Conservation (phyloP, 2,888 invertebrate genomes). For the Caenorhabditis angaria region DNA sequence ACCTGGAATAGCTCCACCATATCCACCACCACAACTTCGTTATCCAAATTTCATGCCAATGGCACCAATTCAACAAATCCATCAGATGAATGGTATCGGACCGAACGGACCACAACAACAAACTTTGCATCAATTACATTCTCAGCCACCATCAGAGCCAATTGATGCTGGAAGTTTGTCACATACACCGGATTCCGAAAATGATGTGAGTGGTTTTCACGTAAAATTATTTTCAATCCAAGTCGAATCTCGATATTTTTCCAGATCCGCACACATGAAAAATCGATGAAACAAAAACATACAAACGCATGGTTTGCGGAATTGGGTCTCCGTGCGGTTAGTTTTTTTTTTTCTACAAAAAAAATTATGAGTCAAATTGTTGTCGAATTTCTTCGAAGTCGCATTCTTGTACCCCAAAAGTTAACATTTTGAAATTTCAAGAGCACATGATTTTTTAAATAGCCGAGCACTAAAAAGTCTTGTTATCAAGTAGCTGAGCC, state of each 20-base stretch:
- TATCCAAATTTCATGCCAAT: conserved; percentile 33
- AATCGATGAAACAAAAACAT: conserved; percentile 16
- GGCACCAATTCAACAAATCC: conserved; percentile 15
- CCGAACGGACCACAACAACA: conserved; percentile 10
- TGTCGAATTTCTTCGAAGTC: too few relatives aligned
- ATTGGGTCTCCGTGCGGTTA: conserved; percentile 27
- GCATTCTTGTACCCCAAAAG: too few relatives aligned
- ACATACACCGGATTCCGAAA: conserved; percentile 51
- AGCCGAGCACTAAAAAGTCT: too few relatives aligned
- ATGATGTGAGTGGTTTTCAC: conserved; percentile 34
- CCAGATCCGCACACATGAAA: conserved; percentile 15
- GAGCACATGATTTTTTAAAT: too few relatives aligned
- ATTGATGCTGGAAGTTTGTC: conserved; percentile 40
- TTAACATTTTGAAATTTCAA: too few relatives aligned
- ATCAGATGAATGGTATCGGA: conserved; percentile 23
- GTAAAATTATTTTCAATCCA: neutral
- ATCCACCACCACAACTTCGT: conserved; percentile 26
- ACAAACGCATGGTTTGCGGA: conserved; percentile 28
- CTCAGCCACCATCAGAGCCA: conserved; percentile 51
- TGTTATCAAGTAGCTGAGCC: too few relatives aligned
- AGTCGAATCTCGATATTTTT: neutral
- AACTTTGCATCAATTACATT: conserved; percentile 20
- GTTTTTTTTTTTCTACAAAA: conserved; percentile 9
- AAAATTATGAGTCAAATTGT: too few relatives aligned
- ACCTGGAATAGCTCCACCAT: conserved; percentile 21